Evolutionary conservation across 2,888 invertebrate species (phyloP), one percentile per base, ranked within the genome.

Genomic region (Bellardia bayeri): DNA sequence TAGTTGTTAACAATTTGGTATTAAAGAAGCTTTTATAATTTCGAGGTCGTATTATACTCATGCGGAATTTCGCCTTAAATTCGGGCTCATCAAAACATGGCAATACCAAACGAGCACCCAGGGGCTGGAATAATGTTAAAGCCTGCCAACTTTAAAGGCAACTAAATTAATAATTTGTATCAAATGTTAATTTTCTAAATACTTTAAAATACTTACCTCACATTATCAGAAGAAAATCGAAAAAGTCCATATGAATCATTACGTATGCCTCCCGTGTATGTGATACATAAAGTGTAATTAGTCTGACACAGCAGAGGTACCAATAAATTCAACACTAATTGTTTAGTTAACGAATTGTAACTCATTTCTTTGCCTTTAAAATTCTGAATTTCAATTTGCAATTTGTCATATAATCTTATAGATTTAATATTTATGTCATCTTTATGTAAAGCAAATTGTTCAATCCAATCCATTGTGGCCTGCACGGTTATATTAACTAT

Each of bases 1-100:
- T 82, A 7, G 89, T 91, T 0, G 45, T 16, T 0, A 85, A 58
- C 9, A 91, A 49, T 37, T 78, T 87, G 0, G 92, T 91, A 64
- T 93, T 93, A 9, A 93, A 93, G 14, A 94, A 89, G 0, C 93
- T 91, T 1, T 72, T 88, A 13, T 92, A 93, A 0, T 87, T 89
- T 0, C 82, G 85, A 0, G 94, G 94, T 6, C 96, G 95, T 40
- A 93, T 95, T 66, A 97, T 95, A 8, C 94, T 94, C 40, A 96
- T 94, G 13, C 95, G 93, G 91, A 96, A 97, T n/a, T 92, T 92
- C 0, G 97, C 96, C 90, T 97, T 97, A n/a, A 95, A 91, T 0
- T 93, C 94, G 0, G 97, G 97, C 90, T 97, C 97, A 90, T 97
- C 97, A 90, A 96, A 97, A 90, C 97, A 97, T 0, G 97, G 97